A percentile compares a stretch with the other conserved stretches of the same genome.
phyloP scores from a whole-genome alignment of 2,113 vertebrate species.

The Orientallactaga bullata region DNA sequence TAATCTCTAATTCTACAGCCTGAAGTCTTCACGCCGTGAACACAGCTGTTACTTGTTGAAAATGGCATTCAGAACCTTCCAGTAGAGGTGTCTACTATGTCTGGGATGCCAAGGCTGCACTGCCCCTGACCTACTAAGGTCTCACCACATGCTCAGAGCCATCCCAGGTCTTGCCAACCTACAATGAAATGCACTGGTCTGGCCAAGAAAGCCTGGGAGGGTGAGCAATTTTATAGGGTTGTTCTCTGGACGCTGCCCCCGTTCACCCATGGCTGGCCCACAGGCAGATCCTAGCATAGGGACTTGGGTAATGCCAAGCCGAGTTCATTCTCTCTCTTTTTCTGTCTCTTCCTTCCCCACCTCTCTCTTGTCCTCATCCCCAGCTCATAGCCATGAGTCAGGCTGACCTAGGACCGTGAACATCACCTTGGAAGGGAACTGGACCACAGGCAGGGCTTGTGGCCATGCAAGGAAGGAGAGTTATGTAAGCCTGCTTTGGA shows the following conservation, averaged over 20 bases:
- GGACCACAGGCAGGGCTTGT: neutral
- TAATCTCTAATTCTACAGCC: conserved; percentile 4
- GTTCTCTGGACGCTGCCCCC: conserved; percentile 25
- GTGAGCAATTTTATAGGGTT: conserved; percentile 65
- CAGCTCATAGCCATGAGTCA: conserved; percentile 47
- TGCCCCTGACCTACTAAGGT: neutral
- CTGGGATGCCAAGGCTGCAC: neutral
- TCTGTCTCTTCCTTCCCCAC: neutral
- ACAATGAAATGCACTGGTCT: neutral
- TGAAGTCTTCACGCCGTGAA: conserved; percentile 2
- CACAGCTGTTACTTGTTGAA: neutral
- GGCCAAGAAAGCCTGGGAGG: conserved; percentile 33
- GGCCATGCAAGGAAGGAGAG: neutral
- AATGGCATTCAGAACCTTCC: neutral
- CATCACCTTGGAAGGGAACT: neutral
- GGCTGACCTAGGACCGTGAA: neutral
- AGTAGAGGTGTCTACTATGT: neutral
- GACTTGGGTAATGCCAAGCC: conserved; percentile 28
- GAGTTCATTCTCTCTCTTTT: neutral
- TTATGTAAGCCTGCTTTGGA: neutral
- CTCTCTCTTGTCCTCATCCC: neutral
- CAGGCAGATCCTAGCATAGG: conserved; percentile 3
- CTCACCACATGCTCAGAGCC: conserved; percentile 15
- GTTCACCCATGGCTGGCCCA: neutral
- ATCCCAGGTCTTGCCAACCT: neutral